Evolutionary conservation across 2,797 vertebrate species (phyloP).

Genomic region (Coracias cyanogaster): DNA sequence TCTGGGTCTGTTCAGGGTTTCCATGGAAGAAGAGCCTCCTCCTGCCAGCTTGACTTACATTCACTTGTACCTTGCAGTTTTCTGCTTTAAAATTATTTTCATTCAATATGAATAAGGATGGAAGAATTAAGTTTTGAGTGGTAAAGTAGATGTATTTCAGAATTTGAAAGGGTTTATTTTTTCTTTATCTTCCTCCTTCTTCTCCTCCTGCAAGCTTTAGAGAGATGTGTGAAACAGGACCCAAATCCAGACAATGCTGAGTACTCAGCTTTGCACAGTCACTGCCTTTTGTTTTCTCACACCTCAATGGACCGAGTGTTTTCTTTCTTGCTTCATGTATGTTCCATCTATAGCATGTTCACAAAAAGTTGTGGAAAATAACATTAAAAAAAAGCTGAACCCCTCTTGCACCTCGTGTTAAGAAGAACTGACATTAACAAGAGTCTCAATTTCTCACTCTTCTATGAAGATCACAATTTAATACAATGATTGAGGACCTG

Average conservation of each 20-base stretch:
- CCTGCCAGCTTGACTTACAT: neutral
- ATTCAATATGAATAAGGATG: neutral
- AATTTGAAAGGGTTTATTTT: neutral
- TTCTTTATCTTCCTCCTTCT: neutral
- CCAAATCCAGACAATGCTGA: neutral
- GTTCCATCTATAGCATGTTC: neutral
- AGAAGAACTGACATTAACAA: neutral
- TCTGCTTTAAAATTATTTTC: neutral
- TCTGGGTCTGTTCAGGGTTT: neutral
- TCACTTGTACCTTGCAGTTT: neutral
- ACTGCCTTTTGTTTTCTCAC: neutral
- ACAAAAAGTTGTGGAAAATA: neutral
- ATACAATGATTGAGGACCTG: neutral
- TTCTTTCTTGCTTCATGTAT: neutral
- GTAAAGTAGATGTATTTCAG: neutral
- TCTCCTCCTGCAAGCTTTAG: neutral
- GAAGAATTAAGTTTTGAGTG: neutral
- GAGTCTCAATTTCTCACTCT: neutral
- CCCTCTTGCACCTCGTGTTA: neutral
- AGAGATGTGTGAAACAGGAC: neutral
- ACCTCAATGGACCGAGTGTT: neutral
- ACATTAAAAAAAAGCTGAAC: accelerated
- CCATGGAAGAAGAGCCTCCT: neutral
- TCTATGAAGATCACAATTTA: neutral
- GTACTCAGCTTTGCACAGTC: neutral